Evolutionary conservation across 2,888 invertebrate species (phyloP).

Genomic region (Cosmopolites sordidus): DNA sequence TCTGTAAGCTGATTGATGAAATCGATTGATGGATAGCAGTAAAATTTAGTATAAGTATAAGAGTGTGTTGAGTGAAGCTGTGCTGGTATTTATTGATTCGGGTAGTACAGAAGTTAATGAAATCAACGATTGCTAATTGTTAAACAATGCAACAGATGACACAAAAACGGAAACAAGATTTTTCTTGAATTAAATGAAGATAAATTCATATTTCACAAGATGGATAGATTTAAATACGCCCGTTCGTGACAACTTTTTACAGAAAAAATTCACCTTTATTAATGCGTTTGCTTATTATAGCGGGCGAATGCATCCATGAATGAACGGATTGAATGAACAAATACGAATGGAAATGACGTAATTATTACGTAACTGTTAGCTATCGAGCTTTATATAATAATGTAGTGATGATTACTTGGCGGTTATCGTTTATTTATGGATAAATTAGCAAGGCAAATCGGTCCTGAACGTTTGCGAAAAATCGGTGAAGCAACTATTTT

Average conservation of each 20-base stretch:
- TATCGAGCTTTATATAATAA: constrained; percentile 15
- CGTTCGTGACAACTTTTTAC: not conserved
- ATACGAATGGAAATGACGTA: not conserved
- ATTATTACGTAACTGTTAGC: not conserved
- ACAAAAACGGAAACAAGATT: too few relatives aligned
- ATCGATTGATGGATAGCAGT: too few relatives aligned
- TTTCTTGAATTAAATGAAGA: too few relatives aligned
- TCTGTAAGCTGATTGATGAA: too few relatives aligned
- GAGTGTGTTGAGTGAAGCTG: too few relatives aligned
- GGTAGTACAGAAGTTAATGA: too few relatives aligned
- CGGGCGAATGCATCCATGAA: not conserved
- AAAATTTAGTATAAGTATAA: too few relatives aligned
- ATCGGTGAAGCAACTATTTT: not conserved
- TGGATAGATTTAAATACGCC: not conserved
- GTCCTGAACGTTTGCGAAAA: constrained; percentile 16
- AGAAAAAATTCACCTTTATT: not conserved
- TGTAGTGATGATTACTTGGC: constrained; percentile 21
- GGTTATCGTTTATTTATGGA: constrained; percentile 19
- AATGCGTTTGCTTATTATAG: not conserved
- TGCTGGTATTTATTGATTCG: too few relatives aligned
- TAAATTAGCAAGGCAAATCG: constrained; percentile 24
- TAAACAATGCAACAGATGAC: too few relatives aligned
- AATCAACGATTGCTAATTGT: too few relatives aligned
- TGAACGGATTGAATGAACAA: constrained; percentile 1
- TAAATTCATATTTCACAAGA: not conserved